Conservation (phyloP, 2,797 vertebrate species). For the Pitangus sulphuratus region DNA sequence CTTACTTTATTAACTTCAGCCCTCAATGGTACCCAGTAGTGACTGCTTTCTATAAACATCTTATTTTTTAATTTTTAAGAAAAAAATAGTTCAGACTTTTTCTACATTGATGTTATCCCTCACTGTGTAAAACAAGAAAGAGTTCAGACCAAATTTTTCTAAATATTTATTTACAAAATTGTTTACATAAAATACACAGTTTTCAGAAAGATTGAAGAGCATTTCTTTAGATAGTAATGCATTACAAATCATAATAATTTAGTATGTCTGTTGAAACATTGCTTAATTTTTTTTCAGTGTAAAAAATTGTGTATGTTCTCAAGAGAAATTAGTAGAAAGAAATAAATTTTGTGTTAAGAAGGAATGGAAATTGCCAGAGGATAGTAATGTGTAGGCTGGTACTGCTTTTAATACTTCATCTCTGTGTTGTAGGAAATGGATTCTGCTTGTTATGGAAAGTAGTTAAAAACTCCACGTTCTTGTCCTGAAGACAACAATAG, state of each 20-base stretch:
- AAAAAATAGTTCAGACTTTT: background rate
- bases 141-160: background rate
- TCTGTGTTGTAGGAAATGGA: background rate
- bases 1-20: background rate
- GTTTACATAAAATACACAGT: background rate
- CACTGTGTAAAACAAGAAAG: background rate
- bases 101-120: background rate
- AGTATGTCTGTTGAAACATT: background rate
- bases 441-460: background rate
- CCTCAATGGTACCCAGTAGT: background rate
- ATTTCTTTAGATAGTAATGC: background rate
- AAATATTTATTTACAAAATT: background rate
- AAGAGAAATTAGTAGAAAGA: background rate
- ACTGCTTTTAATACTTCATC: background rate
- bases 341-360: background rate
- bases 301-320: background rate
- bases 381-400: background rate
- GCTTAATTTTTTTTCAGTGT: background rate
- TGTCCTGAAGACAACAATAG: background rate
- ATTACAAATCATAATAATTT: background rate
- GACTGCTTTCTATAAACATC: background rate
- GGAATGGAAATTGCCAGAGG: background rate
- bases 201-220: background rate
- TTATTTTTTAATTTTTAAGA: background rate
- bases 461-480: background rate